Percentiles rank a stretch among this genome's conserved stretches.
These are phyloP conservation scores for Thomomys bottae DNA, from an alignment of 2,113 vertebrate genomes.

Conservation along the genomic window DNA sequence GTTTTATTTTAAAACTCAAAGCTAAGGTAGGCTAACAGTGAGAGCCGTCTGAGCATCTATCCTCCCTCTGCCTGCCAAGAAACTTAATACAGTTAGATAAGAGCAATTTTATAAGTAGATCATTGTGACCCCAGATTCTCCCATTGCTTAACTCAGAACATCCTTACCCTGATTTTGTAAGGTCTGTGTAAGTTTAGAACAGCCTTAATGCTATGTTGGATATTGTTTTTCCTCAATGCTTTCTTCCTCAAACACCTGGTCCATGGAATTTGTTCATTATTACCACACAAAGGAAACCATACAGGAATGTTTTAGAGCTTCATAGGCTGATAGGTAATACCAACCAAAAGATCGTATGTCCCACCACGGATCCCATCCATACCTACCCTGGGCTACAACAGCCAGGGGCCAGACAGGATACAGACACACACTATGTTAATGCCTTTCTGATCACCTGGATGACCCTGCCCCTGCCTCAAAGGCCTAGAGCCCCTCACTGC, in stretches of 20 bases:
- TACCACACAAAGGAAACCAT: neutral
- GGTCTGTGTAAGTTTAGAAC: neutral
- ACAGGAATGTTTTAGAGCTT: neutral
- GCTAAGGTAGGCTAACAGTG: neutral
- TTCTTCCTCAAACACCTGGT: neutral
- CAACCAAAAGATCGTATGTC: neutral
- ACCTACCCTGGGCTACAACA: too few species aligned
- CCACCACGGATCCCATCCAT: neutral
- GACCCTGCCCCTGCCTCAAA: neutral
- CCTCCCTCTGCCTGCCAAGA: slow-evolving; percentile 49
- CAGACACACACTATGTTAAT: neutral
- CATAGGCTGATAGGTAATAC: neutral
- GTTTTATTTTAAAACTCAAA: neutral
- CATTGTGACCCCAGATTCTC: neutral
- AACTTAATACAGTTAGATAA: neutral
- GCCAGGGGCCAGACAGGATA: neutral
- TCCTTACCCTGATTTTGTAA: neutral
- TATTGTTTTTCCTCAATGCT: neutral
- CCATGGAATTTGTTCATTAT: slow-evolving; percentile 20
- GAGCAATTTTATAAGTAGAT: neutral
- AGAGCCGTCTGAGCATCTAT: neutral
- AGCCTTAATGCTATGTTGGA: neutral
- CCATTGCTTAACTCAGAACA: neutral
- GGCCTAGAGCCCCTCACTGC: neutral
- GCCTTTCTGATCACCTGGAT: neutral